A percentile compares a stretch with the other conserved stretches of the same genome.
Evolutionary conservation across 2,113 vertebrate species (phyloP).

Genomic region (Menidia beryllina): DNA sequence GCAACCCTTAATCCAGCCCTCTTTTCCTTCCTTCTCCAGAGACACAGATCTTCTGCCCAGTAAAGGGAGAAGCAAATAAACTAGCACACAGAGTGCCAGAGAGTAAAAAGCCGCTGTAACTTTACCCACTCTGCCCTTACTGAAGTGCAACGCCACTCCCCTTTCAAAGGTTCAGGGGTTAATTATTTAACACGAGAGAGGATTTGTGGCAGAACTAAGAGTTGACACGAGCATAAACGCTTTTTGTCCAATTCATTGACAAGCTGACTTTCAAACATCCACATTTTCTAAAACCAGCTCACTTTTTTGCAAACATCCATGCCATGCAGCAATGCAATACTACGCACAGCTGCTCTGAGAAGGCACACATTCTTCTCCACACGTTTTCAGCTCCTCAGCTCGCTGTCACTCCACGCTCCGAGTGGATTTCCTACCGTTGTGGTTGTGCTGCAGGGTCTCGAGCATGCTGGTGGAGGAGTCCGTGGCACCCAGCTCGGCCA

Average conservation of each 20-base stretch:
- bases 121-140: conserved; percentile 63
- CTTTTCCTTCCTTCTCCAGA: conserved; percentile 51
- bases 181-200: conserved; percentile 73
- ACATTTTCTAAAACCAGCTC: conserved; percentile 19
- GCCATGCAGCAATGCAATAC: conserved; percentile 4
- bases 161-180: conserved; percentile 69
- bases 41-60: conserved; percentile 66
- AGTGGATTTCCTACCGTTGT: conserved; percentile 68
- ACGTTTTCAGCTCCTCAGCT: conserved; percentile 23
- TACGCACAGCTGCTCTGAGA: conserved; percentile 6
- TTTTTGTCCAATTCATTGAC: conserved; percentile 40
- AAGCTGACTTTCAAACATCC: conserved; percentile 20
- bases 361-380: conserved; percentile 22
- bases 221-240: conserved; percentile 46
- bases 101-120: conserved; percentile 71
- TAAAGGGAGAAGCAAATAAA: conserved; percentile 55
- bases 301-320: conserved; percentile 1
- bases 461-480: conserved; percentile 74
- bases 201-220: conserved; percentile 47
- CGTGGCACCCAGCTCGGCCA: conserved; percentile 86
- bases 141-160: conserved; percentile 56
- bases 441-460: conserved; percentile 85
- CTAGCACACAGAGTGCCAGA: conserved; percentile 44
- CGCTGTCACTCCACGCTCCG: conserved; percentile 19
- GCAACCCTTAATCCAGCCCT: conserved; percentile 70